These are phyloP conservation scores for Solen grandis DNA, from an alignment of 1,140 invertebrate species.

Conservation along the genomic window DNA sequence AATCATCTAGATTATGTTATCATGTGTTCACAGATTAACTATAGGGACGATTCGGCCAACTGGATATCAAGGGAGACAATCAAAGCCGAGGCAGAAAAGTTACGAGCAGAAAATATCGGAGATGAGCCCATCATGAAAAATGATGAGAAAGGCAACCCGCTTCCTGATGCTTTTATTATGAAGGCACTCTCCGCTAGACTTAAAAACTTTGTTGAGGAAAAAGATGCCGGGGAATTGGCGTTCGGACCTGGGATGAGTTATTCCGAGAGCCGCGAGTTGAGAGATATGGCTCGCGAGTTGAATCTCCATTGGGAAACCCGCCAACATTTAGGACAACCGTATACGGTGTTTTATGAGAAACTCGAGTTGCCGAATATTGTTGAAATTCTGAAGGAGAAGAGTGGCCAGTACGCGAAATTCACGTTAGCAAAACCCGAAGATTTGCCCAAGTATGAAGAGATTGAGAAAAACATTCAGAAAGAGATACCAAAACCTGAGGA, in stretches of 20 bases:
- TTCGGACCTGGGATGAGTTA: conserved; percentile 31
- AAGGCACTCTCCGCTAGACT: not conserved
- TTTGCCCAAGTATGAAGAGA: conserved; percentile 55
- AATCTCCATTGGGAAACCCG: conserved; percentile 57
- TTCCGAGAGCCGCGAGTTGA: conserved; percentile 43
- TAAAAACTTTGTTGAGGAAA: conserved; percentile 9
- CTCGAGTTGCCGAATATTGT: conserved; percentile 59
- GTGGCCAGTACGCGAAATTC: conserved; percentile 60
- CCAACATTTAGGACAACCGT: conserved; percentile 59
- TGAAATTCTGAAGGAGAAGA: conserved; percentile 16
- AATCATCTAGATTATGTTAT: no score
- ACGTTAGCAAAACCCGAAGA: conserved; percentile 40
- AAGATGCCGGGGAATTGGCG: conserved; percentile 19
- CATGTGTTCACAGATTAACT: no score
- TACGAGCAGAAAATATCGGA: conserved; percentile 12
- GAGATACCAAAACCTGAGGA: not conserved
- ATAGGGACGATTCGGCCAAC: conserved; percentile 1
- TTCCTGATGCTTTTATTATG: conserved; percentile 36
- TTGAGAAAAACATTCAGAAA: conserved; percentile 20
- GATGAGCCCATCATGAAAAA: conserved; percentile 39
- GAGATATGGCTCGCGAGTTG: conserved; percentile 33
- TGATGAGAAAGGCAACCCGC: conserved; percentile 23
- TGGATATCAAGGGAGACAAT: conserved; percentile 34
- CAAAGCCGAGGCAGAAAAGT: conserved; percentile 1
- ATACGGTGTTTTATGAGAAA: conserved; percentile 60